Base-by-base conservation (phyloP, 2,797 vertebrate species). In the Sorex maritimensis region DNA sequence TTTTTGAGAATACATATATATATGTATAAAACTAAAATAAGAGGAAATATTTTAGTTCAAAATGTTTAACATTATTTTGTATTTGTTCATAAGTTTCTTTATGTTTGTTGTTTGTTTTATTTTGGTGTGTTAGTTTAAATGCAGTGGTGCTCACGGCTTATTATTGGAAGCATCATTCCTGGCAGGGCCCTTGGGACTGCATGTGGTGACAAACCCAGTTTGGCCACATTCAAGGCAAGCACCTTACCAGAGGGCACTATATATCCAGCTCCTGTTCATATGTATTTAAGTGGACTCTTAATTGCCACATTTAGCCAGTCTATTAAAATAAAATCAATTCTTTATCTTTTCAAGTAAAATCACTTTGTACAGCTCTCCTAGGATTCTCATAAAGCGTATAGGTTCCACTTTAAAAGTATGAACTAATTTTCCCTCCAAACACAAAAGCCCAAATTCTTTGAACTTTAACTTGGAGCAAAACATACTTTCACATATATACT, bases 291-390 rank as follows among this genome's bases (percentile, higher is more conserved):
- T 78, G 34, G 55, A 44, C 52, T 75, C 55, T 73, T 30, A 24
- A 19, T 2, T 41, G 11, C 14, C 69, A 0, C 6, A 79, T 81
- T 85, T 90, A 26, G 71, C 23, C 58, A 87, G 5, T 11, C 13
- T 75, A 12, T 30, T 69, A 86, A 82, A 86, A 41, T 63, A 19
- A 84, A 19, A 84, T 97, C 91, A 96, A 88, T 97, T 97, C 95
- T 88, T 30, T 46, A n/a, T 73, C 52, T 91, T 96, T 97, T 97
- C 93, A 95, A 88, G 63, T 95, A 97, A 93, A 91, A 81, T 69
- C 15, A 26, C 15, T 93, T 49, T 80, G 69, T 44, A 30, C 21
- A 88, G 24, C 0, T 94, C 86, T 73, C 2, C 0, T 90, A 55
- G 30, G 4, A 34, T 65, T 5, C 34, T 75, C 65, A 1, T 82